Evolutionary conservation across 2,888 invertebrate genomes (phyloP), one percentile per base, ranked within the genome.

Genomic region (Hemithea aestivaria): DNA sequence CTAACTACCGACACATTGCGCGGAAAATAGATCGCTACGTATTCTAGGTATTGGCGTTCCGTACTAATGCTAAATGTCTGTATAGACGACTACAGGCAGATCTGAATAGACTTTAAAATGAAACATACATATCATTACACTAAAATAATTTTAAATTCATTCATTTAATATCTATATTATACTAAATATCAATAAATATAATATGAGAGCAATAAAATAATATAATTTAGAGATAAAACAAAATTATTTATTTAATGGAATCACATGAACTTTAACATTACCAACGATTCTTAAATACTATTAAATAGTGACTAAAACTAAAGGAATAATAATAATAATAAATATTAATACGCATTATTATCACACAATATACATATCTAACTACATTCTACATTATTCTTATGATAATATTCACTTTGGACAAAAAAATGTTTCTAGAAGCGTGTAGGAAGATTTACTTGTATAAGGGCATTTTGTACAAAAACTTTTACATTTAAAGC

Each of bases 241-340:
- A 59, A n/a, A 58, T 6, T 62, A 62, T 75, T 73, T 72, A 77
- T 73, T 74, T 59, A 67, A 71, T 79, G 72, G 73, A 78, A 80
- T 79, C 60, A 58, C 62, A 58, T 66, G 58, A 59, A 72, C 64
- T 73, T 40, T 49, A 56, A 59, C 53, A 50, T 46, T 53, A 59
- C 56, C 59, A 56, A 57, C 61, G 69, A 74, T 74, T 72, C 59
- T 68, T 68, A 73, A n/a, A n/a, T n/a, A n/a, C n/a, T 53, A 67
- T 60, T 46, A 48, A 58, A 62, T 63, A 64, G 59, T 62, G 60
- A 69, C 76, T 79, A 78, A 48, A 65, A 33, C 72, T 75, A 78
- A 48, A 31, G 35, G 25, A 48, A 64, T 56, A 56, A 16, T 16
- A 73, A 72, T 75, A 74, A 73, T 70, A 66, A 71, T 58, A 67